Percentiles rank a stretch among this genome's conserved stretches.
phyloP scores from a whole-genome alignment of 2,888 invertebrate genomes.

The Gasteruption jaculator region DNA sequence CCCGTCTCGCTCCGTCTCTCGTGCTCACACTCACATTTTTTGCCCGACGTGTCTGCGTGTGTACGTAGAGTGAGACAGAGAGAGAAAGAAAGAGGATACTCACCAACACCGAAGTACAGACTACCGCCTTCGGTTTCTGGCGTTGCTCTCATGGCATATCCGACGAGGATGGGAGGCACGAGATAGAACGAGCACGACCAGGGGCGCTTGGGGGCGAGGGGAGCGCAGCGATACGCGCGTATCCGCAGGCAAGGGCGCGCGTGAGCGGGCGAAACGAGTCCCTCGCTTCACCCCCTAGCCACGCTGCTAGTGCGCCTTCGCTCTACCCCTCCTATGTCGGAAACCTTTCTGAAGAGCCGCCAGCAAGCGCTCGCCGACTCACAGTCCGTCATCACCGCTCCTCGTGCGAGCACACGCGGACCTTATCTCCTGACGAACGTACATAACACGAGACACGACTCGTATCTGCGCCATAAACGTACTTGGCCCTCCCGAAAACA shows the following conservation, averaged over 20 bases:
- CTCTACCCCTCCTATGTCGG: slow-evolving; percentile 25
- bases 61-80: slow-evolving; percentile 8
- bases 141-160: too few relatives aligned
- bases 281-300: slow-evolving; percentile 23
- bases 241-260: slow-evolving; percentile 45
- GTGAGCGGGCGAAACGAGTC: slow-evolving; percentile 39
- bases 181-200: too few relatives aligned
- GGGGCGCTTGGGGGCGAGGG: too few relatives aligned
- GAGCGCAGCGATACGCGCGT: slow-evolving; percentile 27
- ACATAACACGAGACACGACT: neutral
- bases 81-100: slow-evolving; percentile 13
- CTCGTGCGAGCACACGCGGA: slow-evolving; percentile 31
- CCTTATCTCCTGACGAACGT: slow-evolving; percentile 1
- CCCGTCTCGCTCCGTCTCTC: slow-evolving; percentile 10
- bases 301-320: slow-evolving; percentile 26
- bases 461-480: too few relatives aligned
- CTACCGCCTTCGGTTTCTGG: too few relatives aligned
- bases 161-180: too few relatives aligned
- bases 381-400: slow-evolving; percentile 46
- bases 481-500: too few relatives aligned
- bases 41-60: too few relatives aligned
- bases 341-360: slow-evolving; percentile 35
- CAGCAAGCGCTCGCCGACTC: slow-evolving; percentile 50
- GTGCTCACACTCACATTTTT: too few relatives aligned
- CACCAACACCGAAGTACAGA: too few relatives aligned